Percentiles rank a stretch among this genome's conserved stretches.
phyloP scores from a whole-genome alignment of 2,888 invertebrate genomes.

The Blera fallax region DNA sequence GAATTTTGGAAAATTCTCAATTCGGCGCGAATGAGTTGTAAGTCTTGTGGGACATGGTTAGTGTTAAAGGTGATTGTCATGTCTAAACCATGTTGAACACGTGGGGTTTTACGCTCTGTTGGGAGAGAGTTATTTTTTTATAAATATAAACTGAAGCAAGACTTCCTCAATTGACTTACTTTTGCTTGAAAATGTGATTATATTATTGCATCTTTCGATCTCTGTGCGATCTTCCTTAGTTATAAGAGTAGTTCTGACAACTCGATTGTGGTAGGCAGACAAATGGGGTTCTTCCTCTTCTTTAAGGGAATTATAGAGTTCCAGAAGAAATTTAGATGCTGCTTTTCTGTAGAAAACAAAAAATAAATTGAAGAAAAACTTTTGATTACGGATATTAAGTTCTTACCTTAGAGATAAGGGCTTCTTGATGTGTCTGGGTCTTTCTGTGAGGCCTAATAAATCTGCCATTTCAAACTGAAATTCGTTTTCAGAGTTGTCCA shows the following conservation, averaged over 20 bases:
- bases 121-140: neutral
- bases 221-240: conserved; percentile 90
- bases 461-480: conserved; percentile 86
- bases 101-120: neutral
- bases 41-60: conserved; percentile 90
- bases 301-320: conserved; percentile 91
- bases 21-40: conserved; percentile 90
- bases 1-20: conserved; percentile 88
- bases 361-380: neutral
- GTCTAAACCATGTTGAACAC: neutral
- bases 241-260: conserved; percentile 84
- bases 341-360: conserved; percentile 83
- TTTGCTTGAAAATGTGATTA: conserved; percentile 95
- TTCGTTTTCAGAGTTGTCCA: conserved; percentile 41
- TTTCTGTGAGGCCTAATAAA: conserved; percentile 91
- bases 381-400: neutral
- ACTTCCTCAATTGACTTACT: conserved; percentile 82
- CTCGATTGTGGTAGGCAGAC: conserved; percentile 77
- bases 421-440: conserved; percentile 84
- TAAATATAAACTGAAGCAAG: neutral
- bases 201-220: conserved; percentile 94
- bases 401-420: conserved; percentile 78
- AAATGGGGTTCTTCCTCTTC: conserved; percentile 78
- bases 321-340: conserved; percentile 91
- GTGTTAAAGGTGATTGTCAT: conserved; percentile 91